Conservation (phyloP, 2,113 vertebrate genomes). For the Atherinomorus stipes region DNA sequence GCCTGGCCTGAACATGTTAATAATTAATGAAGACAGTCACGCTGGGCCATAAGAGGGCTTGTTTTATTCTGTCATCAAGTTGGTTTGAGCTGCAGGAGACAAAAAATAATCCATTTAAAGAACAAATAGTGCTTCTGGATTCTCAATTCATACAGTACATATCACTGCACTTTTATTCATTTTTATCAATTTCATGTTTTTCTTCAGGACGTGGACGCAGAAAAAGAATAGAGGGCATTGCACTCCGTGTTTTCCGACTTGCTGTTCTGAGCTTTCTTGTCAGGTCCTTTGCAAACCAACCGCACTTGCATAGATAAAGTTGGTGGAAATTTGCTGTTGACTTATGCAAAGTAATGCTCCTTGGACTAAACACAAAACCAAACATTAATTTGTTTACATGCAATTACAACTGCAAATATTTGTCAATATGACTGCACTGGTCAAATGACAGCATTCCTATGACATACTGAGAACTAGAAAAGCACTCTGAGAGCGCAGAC, state of each 20-base stretch:
- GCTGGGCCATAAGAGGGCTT: background rate
- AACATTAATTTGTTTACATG: background rate
- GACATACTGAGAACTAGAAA: too few relatives aligned
- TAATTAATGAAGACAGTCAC: background rate
- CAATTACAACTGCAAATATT: too few relatives aligned
- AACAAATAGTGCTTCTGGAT: constrained; percentile 5
- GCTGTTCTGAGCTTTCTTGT: background rate
- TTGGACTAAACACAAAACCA: background rate
- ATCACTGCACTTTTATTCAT: constrained; percentile 2
- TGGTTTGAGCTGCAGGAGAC: background rate
- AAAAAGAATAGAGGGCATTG: background rate
- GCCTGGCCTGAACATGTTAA: background rate
- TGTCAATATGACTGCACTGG: too few relatives aligned
- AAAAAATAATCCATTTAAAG: background rate
- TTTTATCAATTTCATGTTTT: constrained; percentile 1
- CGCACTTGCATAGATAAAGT: background rate
- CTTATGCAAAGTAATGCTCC: background rate
- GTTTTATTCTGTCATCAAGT: background rate
- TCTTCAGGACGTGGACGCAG: background rate
- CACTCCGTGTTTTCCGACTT: background rate
- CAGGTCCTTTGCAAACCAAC: background rate
- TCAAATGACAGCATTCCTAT: too few relatives aligned
- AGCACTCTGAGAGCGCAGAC: too few relatives aligned
- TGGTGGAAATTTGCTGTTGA: background rate
- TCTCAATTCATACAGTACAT: background rate